Percentiles rank a stretch among this genome's conserved stretches.
phyloP scores from a whole-genome alignment of 2,888 invertebrate species.

The Trichogramma evanescens region DNA sequence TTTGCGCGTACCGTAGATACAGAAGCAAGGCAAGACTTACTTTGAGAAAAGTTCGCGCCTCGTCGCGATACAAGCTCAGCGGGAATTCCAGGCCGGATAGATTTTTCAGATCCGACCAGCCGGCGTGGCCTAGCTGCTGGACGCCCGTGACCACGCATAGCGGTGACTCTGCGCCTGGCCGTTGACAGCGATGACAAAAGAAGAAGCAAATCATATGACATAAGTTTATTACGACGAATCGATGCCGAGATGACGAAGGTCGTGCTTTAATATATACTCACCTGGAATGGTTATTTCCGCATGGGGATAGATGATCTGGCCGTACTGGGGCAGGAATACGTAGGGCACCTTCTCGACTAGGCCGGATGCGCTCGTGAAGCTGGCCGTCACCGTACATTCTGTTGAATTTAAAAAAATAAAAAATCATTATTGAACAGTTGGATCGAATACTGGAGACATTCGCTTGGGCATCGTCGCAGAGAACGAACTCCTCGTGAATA shows the following conservation, averaged over 20 bases:
- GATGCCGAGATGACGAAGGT: too few relatives aligned
- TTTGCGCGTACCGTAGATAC: neutral
- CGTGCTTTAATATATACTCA: constrained; percentile 39
- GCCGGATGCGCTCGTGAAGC: constrained; percentile 67
- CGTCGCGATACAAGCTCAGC: constrained; percentile 74
- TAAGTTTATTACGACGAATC: too few relatives aligned
- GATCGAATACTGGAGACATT: too few relatives aligned
- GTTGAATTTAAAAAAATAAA: constrained; percentile 36
- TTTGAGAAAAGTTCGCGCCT: constrained; percentile 74
- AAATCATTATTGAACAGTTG: neutral
- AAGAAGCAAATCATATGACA: too few relatives aligned
- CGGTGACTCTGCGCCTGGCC: constrained; percentile 66
- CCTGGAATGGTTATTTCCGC: constrained; percentile 78
- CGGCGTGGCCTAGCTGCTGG: constrained; percentile 70
- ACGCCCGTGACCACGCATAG: constrained; percentile 81
- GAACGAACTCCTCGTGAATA: too few relatives aligned
- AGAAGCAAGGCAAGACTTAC: constrained; percentile 36
- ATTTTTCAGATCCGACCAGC: constrained; percentile 75
- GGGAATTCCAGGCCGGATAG: constrained; percentile 70
- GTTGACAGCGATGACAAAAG: too few relatives aligned
- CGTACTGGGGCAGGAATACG: constrained; percentile 76
- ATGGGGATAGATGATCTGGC: constrained; percentile 82
- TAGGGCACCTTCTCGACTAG: constrained; percentile 74
- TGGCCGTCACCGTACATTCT: constrained; percentile 70
- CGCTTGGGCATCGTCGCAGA: too few relatives aligned